These are phyloP conservation scores for Hemaris fuciformis DNA, from an alignment of 2,888 invertebrate species.

Conservation along the genomic window DNA sequence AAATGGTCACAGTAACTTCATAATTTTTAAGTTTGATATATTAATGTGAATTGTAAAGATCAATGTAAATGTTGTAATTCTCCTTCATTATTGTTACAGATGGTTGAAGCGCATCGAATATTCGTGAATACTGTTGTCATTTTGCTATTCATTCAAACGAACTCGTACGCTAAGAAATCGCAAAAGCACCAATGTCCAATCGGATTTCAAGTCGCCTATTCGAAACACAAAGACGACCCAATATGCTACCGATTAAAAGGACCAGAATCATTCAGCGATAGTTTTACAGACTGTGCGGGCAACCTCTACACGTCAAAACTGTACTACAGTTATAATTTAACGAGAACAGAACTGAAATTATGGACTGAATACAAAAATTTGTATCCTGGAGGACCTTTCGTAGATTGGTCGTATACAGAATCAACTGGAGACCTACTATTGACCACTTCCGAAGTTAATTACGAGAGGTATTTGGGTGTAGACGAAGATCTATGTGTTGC, in stretches of 20 bases:
- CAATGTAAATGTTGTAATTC: neutral
- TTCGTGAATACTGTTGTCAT: conserved; percentile 34
- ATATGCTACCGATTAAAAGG: conserved; percentile 65
- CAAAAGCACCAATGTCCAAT: conserved; percentile 53
- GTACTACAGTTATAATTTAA: conserved; percentile 49
- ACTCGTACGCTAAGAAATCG: conserved; percentile 33
- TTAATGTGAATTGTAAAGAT: too few species aligned
- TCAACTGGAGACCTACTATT: conserved; percentile 46
- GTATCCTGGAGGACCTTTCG: conserved; percentile 68
- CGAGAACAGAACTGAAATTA: conserved; percentile 44
- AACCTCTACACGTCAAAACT: conserved; percentile 58
- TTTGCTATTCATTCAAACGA: conserved; percentile 36
- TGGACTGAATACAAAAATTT: conserved; percentile 71
- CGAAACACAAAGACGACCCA: conserved; percentile 34
- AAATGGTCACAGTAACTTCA: too few species aligned
- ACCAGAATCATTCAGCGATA: conserved; percentile 60
- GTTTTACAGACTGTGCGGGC: conserved; percentile 61
- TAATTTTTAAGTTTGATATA: neutral
- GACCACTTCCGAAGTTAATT: conserved; percentile 46
- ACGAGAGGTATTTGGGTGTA: conserved; percentile 36
- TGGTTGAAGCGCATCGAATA: conserved; percentile 40
- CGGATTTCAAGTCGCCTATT: conserved; percentile 54
- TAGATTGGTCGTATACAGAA: conserved; percentile 62
- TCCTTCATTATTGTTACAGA: conserved; percentile 45
- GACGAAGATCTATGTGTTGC: conserved; percentile 62